Percentiles rank a stretch among this genome's conserved stretches.
These are phyloP conservation scores for Stomatorhinus walkeri DNA, from an alignment of 2,797 vertebrate genomes.

Conservation along the genomic window DNA sequence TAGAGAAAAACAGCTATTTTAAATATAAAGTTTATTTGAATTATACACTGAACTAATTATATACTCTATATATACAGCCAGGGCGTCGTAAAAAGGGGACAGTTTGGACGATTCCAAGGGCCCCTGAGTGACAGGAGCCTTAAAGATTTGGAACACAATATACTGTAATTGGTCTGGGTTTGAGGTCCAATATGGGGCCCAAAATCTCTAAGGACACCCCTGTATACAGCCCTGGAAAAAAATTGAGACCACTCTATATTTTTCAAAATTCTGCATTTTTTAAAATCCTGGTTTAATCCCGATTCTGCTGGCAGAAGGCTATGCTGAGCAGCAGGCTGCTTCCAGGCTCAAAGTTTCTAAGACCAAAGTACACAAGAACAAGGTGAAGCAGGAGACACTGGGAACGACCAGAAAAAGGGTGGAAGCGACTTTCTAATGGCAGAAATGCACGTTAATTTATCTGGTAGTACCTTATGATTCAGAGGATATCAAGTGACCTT, in stretches of 20 bases:
- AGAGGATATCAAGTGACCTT: neutral
- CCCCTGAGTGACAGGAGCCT: neutral
- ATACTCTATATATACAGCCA: neutral
- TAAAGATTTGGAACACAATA: neutral
- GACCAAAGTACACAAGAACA: neutral
- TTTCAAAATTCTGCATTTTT: neutral
- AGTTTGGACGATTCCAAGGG: neutral
- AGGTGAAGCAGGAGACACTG: neutral
- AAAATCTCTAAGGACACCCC: neutral
- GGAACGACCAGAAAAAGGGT: neutral
- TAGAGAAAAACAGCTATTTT: neutral
- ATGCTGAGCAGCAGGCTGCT: neutral
- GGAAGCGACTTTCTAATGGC: neutral
- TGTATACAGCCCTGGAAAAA: neutral
- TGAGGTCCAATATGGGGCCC: neutral
- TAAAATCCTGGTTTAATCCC: neutral
- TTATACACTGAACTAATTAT: neutral
- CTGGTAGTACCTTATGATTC: neutral
- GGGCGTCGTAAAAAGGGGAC: neutral
- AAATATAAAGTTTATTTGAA: neutral
- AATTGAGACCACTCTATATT: neutral
- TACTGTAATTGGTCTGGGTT: neutral
- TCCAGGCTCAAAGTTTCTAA: neutral
- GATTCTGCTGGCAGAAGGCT: neutral
- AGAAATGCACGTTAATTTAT: neutral